Base-by-base conservation (phyloP, 1,140 invertebrate species). In the Acromyrmex echinatior region DNA sequence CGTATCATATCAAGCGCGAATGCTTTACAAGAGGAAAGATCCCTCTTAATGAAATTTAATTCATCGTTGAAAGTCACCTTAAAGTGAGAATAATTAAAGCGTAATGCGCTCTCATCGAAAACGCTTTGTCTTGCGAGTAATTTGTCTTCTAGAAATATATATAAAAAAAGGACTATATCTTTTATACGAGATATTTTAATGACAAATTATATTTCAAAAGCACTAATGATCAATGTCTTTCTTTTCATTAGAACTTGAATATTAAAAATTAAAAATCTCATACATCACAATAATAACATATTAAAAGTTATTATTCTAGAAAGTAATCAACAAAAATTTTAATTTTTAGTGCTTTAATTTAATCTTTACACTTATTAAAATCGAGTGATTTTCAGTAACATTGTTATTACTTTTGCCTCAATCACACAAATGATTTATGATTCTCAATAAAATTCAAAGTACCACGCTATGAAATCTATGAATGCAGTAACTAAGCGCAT, bases 81-180 rank as follows among this genome's bases (percentile, higher is more conserved):
- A 84, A 84, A 71, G n/a, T 56, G 68, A 51, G 56, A 68, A 76
- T 84, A 84, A 84, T 84, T 84, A 84, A 84, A 76, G 60, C 56
- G 56, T 82, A 82, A 84, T 74, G 39, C 80, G 35, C 56, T 74
- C 68, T 62, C 70, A 62, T 74, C 68, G 80, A 62, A 76, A 84
- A 62, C 58, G 80, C 70, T 76, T 84, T 76, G 80, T 74, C 70
- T 76, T 49, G 56, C 39, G 39, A 62, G 25, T 82, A 74, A 82
- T 82, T 82, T 62, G 80, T 82, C 80, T 74, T 82, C 25, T 25
- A n/a, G 68, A 73, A 18, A 74, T 71, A 51, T 28, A 71, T 35
- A 5, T 6, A 12, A 18, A 74, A 74, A 71, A 73, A 82, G 2
- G 6, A 81, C 9, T 60, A 18, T 45, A 16, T 62, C 56, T 35